A percentile compares a stretch with the other conserved stretches of the same genome.
These are phyloP conservation scores for Drosophila monieri DNA, from an alignment of 2,888 invertebrate species.

Conservation along the genomic window DNA sequence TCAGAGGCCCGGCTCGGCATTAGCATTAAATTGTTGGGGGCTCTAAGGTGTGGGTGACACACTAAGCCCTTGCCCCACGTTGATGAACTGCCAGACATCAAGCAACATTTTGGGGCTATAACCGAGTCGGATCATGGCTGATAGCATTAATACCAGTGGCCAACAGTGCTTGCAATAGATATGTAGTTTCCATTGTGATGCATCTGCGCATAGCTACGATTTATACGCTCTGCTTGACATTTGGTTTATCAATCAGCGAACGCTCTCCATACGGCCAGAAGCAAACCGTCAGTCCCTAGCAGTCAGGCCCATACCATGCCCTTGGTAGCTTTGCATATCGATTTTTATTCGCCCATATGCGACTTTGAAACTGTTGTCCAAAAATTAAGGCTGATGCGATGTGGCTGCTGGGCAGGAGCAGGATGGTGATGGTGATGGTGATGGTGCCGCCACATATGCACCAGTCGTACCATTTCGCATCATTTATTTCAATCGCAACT, in stretches of 20 bases:
- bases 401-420: background rate
- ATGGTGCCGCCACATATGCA: conserved; percentile 3
- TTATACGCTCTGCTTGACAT: conserved; percentile 63
- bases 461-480: conserved; percentile 37
- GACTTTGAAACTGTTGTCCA: conserved; percentile 11
- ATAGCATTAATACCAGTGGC: conserved; percentile 7
- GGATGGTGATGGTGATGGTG: too few relatives aligned
- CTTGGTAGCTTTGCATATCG: conserved; percentile 35
- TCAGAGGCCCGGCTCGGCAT: conserved; percentile 34
- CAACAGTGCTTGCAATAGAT: conserved; percentile 1
- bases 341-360: conserved; percentile 15
- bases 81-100: conserved; percentile 38
- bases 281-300: background rate
- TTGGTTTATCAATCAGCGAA: conserved; percentile 50
- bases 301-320: conserved; percentile 13
- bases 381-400: conserved; percentile 31
- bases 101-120: conserved; percentile 9
- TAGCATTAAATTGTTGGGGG: conserved; percentile 27
- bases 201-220: conserved; percentile 34
- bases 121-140: conserved; percentile 15
- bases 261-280: conserved; percentile 43
- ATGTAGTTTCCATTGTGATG: conserved; percentile 19
- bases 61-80: conserved; percentile 25
- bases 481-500: conserved; percentile 50
- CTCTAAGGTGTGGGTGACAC: conserved; percentile 25